Evolutionary conservation across 2,113 vertebrate species (phyloP), one percentile per base, ranked within the genome.

Genomic region (Oriolus oriolus): DNA sequence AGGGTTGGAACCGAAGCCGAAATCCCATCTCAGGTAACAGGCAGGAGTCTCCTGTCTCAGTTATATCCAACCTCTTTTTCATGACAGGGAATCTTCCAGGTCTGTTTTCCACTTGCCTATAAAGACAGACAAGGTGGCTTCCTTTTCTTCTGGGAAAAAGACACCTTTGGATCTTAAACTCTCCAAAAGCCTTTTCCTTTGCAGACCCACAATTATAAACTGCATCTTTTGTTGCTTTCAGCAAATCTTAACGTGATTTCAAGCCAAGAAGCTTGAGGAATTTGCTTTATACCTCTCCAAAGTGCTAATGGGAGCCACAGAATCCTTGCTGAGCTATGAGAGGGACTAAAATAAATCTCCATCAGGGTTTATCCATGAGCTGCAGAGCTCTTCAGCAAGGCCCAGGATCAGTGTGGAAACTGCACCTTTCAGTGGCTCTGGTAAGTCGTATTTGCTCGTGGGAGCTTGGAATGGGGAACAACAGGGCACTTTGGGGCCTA

Each of bases 321-420:
- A 30, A 49, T n/a, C 88, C 70, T 69, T 26, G 54, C 64, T 61
- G 87, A 63, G 74, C 63, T 53, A 3, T 22, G 8, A 39, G 35
- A 66, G 31, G 17, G 44, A 53, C 44, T 33, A 3, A 27, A 52
- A n/a, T 13, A 66, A 39, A 54, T 60, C 84, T 4, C 35, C 7
- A 9, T 15, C 3, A 7, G 28, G 44, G 7, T 77, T 92, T 37
- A 31, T 53, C 76, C 2, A 1, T 14, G 11, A 49, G 52, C 84
- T 22, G 41, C 63, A 37, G 80, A 30, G 47, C 64, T 63, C 64
- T 56, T 20, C 0, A 0, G 26, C 0, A 0, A 45, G 45, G 30
- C 33, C 37, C 0, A 0, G 30, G 17, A 49, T 47, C 82, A 7
- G 33, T 4, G 22, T 23, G 44, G 45, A 39, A 75, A 3, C 39